Percentiles rank a stretch among this genome's conserved stretches.
phyloP scores from a whole-genome alignment of 2,888 invertebrate species.

The Eupeodes luniger region DNA sequence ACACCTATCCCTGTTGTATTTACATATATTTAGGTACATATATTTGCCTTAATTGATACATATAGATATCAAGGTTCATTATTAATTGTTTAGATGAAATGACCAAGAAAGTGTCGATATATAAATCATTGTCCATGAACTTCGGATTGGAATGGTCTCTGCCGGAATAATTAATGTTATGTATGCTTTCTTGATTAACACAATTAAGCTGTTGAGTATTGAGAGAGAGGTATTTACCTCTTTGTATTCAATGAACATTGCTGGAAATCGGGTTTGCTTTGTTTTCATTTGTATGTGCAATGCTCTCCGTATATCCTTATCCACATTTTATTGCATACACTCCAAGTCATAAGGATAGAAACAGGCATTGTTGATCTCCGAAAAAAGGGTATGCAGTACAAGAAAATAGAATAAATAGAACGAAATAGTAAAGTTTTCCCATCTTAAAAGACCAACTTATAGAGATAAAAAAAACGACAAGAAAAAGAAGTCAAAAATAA shows the following conservation, averaged over 20 bases:
- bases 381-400: too few species aligned
- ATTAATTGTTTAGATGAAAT: slow-evolving; percentile 28
- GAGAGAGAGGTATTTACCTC: neutral
- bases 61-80: slow-evolving; percentile 20
- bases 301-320: too few species aligned
- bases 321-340: too few species aligned
- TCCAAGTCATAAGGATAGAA: too few species aligned
- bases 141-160: slow-evolving; percentile 26
- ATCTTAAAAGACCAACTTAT: too few species aligned
- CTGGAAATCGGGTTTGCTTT: neutral
- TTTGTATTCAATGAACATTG: slow-evolving; percentile 22
- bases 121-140: slow-evolving; percentile 8
- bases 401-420: too few species aligned
- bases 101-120: slow-evolving; percentile 10
- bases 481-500: too few species aligned
- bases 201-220: slow-evolving; percentile 21
- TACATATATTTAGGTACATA: neutral
- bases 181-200: slow-evolving; percentile 36
- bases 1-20: neutral
- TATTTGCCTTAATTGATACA: slow-evolving; percentile 15
- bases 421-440: too few species aligned
- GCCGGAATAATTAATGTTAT: slow-evolving; percentile 37
- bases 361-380: too few species aligned
- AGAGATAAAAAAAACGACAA: too few species aligned
- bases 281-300: too few species aligned